A percentile compares a stretch with the other conserved stretches of the same genome.
Evolutionary conservation across 2,113 vertebrate genomes (phyloP).

Genomic region (Caloenas nicobarica): DNA sequence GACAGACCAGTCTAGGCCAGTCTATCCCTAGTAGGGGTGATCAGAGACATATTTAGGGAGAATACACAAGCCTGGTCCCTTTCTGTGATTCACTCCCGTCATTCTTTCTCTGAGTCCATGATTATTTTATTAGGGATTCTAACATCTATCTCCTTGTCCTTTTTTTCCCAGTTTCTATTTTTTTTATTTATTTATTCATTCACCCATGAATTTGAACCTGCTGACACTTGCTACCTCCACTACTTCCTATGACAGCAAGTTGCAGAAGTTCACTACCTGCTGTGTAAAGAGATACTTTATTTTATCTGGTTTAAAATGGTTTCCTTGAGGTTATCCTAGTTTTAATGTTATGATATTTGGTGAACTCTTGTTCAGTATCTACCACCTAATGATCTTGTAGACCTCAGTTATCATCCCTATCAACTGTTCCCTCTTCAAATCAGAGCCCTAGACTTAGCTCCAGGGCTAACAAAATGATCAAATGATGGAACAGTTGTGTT

Average conservation of each 20-base stretch:
- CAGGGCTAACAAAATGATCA: neutral
- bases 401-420: neutral
- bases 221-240: neutral
- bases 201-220: neutral
- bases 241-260: neutral
- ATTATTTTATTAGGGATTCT: neutral
- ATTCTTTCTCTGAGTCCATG: neutral
- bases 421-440: neutral
- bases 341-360: neutral
- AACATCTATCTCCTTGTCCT: neutral
- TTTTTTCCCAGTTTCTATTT: neutral
- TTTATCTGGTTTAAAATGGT: neutral
- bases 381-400: neutral
- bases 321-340: neutral
- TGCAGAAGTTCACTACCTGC: neutral
- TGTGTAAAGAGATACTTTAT: neutral
- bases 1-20: neutral
- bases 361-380: neutral
- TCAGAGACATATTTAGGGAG: neutral
- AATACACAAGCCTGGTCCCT: rapidly evolving
- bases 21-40: rapidly evolving
- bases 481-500: neutral
- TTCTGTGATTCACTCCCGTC: neutral
- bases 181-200: neutral
- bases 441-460: neutral